phyloP scores from a whole-genome alignment of 2,113 vertebrate genomes.

The Rostratula benghalensis region DNA sequence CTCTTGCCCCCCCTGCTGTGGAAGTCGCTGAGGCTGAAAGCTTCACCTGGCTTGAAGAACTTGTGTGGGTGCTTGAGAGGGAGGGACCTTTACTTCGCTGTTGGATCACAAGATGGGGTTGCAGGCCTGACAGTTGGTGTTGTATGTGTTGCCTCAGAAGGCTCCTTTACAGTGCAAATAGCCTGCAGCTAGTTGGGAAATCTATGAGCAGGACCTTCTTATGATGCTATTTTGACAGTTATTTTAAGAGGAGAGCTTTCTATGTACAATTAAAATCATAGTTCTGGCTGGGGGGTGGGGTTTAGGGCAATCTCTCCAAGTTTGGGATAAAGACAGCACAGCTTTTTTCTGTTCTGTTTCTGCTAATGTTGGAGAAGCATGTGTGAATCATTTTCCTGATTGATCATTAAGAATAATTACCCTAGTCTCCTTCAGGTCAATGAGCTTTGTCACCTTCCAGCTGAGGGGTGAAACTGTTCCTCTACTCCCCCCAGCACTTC shows the following conservation, averaged over 20 bases:
- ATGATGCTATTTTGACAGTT: background rate
- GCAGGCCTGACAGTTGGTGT: background rate
- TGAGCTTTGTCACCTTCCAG: background rate
- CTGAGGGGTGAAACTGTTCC: background rate
- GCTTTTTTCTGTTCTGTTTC: background rate
- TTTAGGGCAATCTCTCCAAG: background rate
- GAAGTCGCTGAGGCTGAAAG: background rate
- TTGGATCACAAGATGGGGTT: background rate
- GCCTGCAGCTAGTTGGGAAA: background rate
- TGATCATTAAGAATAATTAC: background rate
- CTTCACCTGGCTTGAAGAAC: background rate
- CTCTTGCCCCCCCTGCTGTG: background rate
- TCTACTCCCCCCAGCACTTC: rapidly evolving
- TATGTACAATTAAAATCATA: background rate
- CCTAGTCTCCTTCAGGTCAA: background rate
- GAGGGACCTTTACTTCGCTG: background rate
- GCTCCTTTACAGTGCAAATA: background rate
- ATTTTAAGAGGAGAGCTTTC: background rate
- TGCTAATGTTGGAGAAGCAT: background rate
- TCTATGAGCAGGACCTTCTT: background rate
- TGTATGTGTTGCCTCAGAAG: background rate
- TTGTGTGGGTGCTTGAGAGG: background rate
- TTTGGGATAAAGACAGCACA: background rate
- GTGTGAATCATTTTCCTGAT: background rate
- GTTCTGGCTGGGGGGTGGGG: background rate